A percentile compares a stretch with the other conserved stretches of the same genome.
Evolutionary conservation across 2,888 invertebrate species (phyloP).

Genomic region (Eudemis profundana): DNA sequence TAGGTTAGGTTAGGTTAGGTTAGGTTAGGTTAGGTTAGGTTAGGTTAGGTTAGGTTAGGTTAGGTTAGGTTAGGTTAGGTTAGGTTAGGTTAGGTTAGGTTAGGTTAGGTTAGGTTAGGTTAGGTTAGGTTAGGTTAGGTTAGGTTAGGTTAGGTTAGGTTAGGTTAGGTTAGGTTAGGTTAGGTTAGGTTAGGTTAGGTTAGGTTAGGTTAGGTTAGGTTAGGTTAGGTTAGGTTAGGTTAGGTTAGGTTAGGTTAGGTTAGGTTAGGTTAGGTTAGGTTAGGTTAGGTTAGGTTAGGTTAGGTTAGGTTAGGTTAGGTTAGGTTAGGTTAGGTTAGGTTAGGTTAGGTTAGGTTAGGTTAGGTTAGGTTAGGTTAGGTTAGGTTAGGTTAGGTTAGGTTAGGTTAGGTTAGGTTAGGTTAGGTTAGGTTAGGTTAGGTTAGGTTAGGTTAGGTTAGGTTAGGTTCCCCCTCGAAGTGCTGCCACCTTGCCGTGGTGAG

Average conservation of each 20-base stretch:
- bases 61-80: constrained; percentile 47
- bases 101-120: constrained; percentile 44
- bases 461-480: no score
- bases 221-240: constrained; percentile 42
- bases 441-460: no score
- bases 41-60: constrained; percentile 42
- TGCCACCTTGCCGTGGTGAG: no score
- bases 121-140: constrained; percentile 44
- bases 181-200: constrained; percentile 46
- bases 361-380: constrained; percentile 45
- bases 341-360: constrained; percentile 40
- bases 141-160: constrained; percentile 46
- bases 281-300: constrained; percentile 45
- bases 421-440: constrained; percentile 43
- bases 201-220: constrained; percentile 42
- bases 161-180: constrained; percentile 46
- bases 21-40: constrained; percentile 14
- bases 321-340: constrained; percentile 45
- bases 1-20: constrained; percentile 14
- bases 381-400: constrained; percentile 45
- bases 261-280: constrained; percentile 38
- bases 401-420: constrained; percentile 47
- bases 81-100: constrained; percentile 44
- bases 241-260: constrained; percentile 46
- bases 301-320: constrained; percentile 46